Conservation (phyloP, 53 echinoderm and acorn worm genomes). For the Echinarachnius parma region DNA sequence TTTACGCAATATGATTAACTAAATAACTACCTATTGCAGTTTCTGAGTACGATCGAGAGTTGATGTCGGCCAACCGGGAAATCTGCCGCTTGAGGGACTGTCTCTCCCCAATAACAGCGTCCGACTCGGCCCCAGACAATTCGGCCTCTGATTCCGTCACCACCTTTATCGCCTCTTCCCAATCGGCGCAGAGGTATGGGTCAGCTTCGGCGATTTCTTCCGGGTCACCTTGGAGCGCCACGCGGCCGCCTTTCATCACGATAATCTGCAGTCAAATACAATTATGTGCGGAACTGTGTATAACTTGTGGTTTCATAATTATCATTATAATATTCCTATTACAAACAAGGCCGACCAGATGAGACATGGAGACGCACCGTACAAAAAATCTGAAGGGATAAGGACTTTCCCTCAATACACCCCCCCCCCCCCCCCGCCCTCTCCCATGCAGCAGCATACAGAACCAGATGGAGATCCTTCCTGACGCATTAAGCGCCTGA, state of each 20-base stretch:
- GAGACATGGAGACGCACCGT: no score
- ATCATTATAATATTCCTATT: no score
- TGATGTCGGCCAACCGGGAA: background rate
- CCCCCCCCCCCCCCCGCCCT: no score
- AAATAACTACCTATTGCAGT: constrained; percentile 17
- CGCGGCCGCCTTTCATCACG: constrained; percentile 59
- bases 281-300: no score
- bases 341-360: no score
- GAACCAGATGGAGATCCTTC: no score
- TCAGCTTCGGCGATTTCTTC: constrained; percentile 56
- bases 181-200: constrained; percentile 60
- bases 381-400: no score
- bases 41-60: background rate
- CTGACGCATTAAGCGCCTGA: no score
- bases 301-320: no score
- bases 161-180: constrained; percentile 33
- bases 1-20: no score
- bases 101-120: constrained; percentile 44
- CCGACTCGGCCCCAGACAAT: constrained; percentile 45
- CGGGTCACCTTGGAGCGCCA: constrained; percentile 60
- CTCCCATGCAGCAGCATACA: no score
- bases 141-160: constrained; percentile 52
- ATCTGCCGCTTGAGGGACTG: constrained; percentile 41
- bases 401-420: no score
- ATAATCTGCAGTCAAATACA: constrained; percentile 49